Conservation (phyloP, 2,113 vertebrate genomes). For the Sprattus sprattus region DNA sequence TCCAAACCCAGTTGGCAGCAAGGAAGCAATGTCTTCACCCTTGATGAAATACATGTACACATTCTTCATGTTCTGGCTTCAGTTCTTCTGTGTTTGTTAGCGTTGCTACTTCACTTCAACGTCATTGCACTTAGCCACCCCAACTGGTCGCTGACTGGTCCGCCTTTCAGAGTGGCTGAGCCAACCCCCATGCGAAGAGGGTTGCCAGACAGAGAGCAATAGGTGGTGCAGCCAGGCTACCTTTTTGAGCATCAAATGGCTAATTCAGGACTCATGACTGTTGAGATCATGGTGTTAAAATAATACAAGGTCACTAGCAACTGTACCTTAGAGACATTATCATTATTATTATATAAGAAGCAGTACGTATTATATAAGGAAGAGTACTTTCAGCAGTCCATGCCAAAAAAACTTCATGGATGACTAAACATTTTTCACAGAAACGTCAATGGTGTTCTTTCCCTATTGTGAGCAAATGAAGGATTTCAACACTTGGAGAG, state of each 20-base stretch:
- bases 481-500: not conserved
- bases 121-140: too few species aligned
- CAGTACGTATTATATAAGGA: not conserved
- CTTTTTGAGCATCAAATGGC: not conserved
- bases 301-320: not conserved
- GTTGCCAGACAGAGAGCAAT: too few species aligned
- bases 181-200: too few species aligned
- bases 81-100: too few species aligned
- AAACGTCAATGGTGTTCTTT: not conserved
- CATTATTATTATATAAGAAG: not conserved
- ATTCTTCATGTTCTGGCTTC: too few species aligned
- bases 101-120: too few species aligned
- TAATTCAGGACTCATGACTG: not conserved
- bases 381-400: not conserved
- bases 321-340: not conserved
- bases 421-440: not conserved
- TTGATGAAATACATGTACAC: too few species aligned
- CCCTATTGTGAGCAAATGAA: not conserved
- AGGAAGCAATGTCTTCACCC: too few species aligned
- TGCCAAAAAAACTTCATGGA: not conserved
- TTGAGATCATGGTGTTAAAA: not conserved
- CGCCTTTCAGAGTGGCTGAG: too few species aligned
- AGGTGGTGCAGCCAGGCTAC: not conserved
- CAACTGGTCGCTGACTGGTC: too few species aligned
- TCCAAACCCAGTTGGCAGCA: too few species aligned